These are phyloP conservation scores for Tenualosa ilisha DNA, from an alignment of 2,797 vertebrate species.

Conservation along the genomic window DNA sequence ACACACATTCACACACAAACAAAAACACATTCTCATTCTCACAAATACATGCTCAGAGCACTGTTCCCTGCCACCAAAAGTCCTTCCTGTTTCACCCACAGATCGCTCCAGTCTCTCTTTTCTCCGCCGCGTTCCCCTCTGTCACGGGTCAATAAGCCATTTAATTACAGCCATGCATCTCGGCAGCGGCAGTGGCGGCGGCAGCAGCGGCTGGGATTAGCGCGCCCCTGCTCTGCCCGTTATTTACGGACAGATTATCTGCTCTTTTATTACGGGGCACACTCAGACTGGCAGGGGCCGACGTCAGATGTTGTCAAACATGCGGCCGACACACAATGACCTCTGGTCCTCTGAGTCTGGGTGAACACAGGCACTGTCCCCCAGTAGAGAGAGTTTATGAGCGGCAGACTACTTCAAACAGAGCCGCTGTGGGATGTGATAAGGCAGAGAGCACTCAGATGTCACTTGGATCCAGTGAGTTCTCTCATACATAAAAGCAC, in stretches of 20 bases:
- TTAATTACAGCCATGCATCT: constrained; percentile 73
- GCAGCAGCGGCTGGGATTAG: constrained; percentile 38
- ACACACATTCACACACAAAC: too few species aligned
- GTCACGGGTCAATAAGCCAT: constrained; percentile 69
- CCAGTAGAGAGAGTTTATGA: not conserved
- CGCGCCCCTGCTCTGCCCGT: constrained; percentile 36
- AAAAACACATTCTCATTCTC: not conserved
- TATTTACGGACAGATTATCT: constrained; percentile 54
- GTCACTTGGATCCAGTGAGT: not conserved
- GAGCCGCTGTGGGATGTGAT: not conserved
- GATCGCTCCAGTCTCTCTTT: constrained; percentile 11
- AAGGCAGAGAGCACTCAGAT: not conserved
- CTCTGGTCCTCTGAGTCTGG: not conserved
- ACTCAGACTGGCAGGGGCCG: constrained; percentile 35
- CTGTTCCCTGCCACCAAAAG: not conserved
- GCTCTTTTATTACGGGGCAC: constrained; percentile 26
- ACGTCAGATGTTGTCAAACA: constrained; percentile 20
- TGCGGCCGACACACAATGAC: not conserved
- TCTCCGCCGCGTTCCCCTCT: constrained; percentile 42
- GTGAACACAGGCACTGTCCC: not conserved
- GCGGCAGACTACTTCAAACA: not conserved
- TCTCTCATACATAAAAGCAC: not conserved
- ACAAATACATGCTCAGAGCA: not conserved
- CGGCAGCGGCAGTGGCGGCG: constrained; percentile 44
- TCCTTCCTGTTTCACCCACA: not conserved